Base-by-base conservation (phyloP, 2,888 invertebrate species). In the Idaea straminata region DNA sequence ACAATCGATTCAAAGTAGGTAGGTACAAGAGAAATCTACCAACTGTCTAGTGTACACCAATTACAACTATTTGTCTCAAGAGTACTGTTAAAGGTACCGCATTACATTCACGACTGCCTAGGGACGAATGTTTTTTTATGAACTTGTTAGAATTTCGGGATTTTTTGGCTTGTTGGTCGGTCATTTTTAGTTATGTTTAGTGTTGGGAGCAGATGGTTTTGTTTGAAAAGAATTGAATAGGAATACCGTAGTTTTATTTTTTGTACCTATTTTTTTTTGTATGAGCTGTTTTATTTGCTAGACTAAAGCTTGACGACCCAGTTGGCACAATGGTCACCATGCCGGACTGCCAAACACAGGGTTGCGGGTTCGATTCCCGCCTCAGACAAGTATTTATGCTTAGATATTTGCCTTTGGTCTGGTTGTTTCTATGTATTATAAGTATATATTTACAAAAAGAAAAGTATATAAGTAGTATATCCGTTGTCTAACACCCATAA, bases 11-110 rank as follows among this genome's bases (percentile, higher is more conserved):
- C 65, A 38, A 47, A 47, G 47, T 13, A 47, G 38, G 4, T 35
- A 63, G 63, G 61, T 62, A 62, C 61, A 63, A 66, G 62, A 65
- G 61, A 65, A 64, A 47, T 47, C 47, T 5, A 47, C 63, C 61
- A 62, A 65, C 38, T 67, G 65, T 64, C 68, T 69, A 70, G 66
- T 68, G 69, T 68, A 64, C 65, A 67, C 75, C 82, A 81, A 83
- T 83, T 81, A 79, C 79, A 77, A 80, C 76, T 81, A 83, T 83
- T 74, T 77, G 80, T 83, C 83, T 82, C 82, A 71, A 74, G 82
- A 73, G 77, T 77, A 76, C 70, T 77, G 75, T 79, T 71, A 66
- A 68, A 72, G 68, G 69, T 65, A 72, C 71, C 72, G 76, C 73
- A 77, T 79, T 72, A 66, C 74, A 72, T 80, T 83, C 80, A 83